phyloP scores from a whole-genome alignment of 2,797 vertebrate species.

The Denticeps clupeoides region DNA sequence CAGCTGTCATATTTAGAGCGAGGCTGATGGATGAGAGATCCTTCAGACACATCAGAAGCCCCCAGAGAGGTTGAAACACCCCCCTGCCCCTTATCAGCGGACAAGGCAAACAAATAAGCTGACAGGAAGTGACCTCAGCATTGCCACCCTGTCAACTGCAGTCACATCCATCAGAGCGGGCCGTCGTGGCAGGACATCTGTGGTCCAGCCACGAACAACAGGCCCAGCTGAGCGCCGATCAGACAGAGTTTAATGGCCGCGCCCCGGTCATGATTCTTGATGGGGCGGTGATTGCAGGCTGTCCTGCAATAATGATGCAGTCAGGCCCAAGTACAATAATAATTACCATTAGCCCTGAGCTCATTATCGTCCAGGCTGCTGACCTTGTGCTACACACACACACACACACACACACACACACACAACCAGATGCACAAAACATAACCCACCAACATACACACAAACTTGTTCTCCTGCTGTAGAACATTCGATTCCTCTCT shows the following conservation, averaged over 20 bases:
- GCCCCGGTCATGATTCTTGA: no score
- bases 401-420: background rate
- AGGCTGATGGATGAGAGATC: no score
- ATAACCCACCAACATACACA: no score
- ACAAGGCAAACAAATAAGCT: slow-evolving; percentile 13
- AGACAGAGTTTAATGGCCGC: no score
- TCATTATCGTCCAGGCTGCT: slow-evolving; percentile 42
- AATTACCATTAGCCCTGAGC: slow-evolving; percentile 28
- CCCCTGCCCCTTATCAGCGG: no score
- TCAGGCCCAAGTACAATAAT: slow-evolving; percentile 31
- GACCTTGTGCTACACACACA: slow-evolving; percentile 22
- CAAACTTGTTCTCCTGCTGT: no score
- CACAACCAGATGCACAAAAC: no score
- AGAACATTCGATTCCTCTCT: no score
- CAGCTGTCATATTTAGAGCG: no score
- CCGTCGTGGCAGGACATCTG: slow-evolving; percentile 15
- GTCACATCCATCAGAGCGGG: slow-evolving; percentile 19
- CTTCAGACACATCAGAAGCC: no score
- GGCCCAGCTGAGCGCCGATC: slow-evolving; percentile 18
- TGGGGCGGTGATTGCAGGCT: no score
- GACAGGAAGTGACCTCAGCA: slow-evolving; percentile 30
- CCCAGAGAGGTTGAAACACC: no score
- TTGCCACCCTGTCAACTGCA: slow-evolving; percentile 22
- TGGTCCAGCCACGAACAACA: slow-evolving; percentile 12
- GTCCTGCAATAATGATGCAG: slow-evolving; percentile 19